phyloP scores from a whole-genome alignment of 1,140 invertebrate genomes.

The Sminthurides bifidus region DNA sequence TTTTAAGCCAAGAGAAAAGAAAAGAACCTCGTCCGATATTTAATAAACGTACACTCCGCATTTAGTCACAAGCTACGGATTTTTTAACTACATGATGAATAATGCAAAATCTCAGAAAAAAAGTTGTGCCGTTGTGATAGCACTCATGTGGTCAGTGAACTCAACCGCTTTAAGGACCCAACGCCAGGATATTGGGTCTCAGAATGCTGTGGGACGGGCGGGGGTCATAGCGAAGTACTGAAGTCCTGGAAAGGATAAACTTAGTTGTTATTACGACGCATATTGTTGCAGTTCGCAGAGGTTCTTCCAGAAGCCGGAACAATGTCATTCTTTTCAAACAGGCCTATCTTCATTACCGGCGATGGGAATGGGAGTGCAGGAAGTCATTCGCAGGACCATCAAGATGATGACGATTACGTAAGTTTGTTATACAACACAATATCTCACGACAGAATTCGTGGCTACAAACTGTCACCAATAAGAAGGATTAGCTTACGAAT shows the following conservation, averaged over 20 bases:
- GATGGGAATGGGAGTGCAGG: background rate
- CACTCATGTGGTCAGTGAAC: too few species aligned
- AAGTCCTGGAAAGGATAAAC: background rate
- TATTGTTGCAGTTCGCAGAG: background rate
- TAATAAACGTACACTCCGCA: too few species aligned
- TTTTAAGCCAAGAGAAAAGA: too few species aligned
- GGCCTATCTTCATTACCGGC: background rate
- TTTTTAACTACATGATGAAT: too few species aligned
- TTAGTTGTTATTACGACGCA: background rate
- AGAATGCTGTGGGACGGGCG: background rate
- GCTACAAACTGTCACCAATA: too few species aligned
- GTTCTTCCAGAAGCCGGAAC: background rate
- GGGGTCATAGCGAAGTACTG: background rate
- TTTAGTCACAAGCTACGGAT: too few species aligned
- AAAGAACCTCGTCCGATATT: too few species aligned
- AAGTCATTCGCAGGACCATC: background rate
- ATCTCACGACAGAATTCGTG: too few species aligned
- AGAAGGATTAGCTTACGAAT: too few species aligned
- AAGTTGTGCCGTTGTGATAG: too few species aligned
- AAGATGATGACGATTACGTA: constrained; percentile 2
- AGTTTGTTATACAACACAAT: background rate
- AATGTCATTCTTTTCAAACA: background rate
- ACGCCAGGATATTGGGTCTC: background rate
- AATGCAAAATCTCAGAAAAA: too few species aligned
- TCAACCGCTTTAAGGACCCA: too few species aligned